A percentile compares a stretch with the other conserved stretches of the same genome.
These are phyloP conservation scores for Coturnix japonica DNA, from an alignment of 2,113 vertebrate species.

Conservation along the genomic window DNA sequence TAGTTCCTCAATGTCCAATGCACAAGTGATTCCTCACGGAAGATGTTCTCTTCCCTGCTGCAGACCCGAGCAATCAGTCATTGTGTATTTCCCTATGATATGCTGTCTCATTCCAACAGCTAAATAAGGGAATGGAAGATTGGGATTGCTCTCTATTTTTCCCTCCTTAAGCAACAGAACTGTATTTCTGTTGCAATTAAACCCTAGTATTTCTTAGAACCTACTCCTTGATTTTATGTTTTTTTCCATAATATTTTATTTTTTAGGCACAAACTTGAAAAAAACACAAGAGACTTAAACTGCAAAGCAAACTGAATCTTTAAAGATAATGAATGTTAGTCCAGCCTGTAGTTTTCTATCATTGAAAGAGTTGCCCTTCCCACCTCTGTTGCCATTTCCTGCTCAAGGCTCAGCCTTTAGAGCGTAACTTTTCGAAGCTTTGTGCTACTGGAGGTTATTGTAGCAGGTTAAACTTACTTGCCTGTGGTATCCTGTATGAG, in stretches of 20 bases:
- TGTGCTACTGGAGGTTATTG: background rate
- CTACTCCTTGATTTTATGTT: background rate
- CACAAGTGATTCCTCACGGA: slow-evolving; percentile 1
- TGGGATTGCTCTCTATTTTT: background rate
- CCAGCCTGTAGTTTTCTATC: background rate
- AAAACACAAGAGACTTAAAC: background rate
- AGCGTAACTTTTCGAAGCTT: slow-evolving; percentile 1
- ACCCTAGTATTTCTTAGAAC: background rate
- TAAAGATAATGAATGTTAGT: background rate
- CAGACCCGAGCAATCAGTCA: background rate
- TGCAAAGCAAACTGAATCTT: background rate
- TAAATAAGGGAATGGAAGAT: background rate
- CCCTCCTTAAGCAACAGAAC: background rate
- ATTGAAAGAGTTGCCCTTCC: background rate
- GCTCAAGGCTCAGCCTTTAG: background rate
- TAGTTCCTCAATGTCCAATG: background rate
- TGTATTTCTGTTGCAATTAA: background rate
- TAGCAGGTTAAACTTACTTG: background rate
- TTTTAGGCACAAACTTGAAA: background rate
- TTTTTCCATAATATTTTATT: background rate
- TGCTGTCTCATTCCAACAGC: background rate
- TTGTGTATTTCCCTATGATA: background rate
- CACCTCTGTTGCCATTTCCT: background rate
- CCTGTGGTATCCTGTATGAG: background rate
- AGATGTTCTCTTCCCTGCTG: background rate